Conservation (phyloP, 2,113 vertebrate genomes). For the Herpetotheres cachinnans region DNA sequence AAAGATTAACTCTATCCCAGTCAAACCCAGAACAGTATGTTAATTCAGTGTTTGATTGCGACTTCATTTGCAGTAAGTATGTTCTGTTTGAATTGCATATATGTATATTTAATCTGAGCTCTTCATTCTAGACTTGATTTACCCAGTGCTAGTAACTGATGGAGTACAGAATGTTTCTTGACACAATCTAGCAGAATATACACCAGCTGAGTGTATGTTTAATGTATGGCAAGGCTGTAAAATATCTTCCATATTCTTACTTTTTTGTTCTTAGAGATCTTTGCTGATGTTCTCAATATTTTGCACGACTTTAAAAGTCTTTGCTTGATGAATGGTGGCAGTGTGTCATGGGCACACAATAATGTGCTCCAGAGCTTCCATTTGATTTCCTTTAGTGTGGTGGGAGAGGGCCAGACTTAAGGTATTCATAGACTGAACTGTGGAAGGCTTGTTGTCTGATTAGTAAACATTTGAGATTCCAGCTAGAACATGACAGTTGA, state of each 20-base stretch:
- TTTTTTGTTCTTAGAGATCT: not conserved
- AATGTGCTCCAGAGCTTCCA: not conserved
- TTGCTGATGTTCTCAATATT: not conserved
- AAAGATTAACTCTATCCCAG: not conserved
- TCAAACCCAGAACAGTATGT: not conserved
- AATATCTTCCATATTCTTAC: not conserved
- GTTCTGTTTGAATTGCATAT: not conserved
- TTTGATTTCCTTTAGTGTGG: not conserved
- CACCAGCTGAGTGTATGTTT: not conserved
- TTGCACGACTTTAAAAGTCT: not conserved
- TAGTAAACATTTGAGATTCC: not conserved
- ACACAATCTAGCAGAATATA: not conserved
- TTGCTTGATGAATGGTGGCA: not conserved
- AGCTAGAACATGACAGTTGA: not conserved
- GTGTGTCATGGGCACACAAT: not conserved
- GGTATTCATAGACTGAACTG: not conserved
- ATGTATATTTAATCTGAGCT: not conserved
- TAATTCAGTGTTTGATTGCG: not conserved
- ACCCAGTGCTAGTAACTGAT: not conserved
- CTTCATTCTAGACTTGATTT: not conserved
- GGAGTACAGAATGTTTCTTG: not conserved
- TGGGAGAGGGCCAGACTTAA: not conserved
- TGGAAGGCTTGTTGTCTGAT: not conserved
- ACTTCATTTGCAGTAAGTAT: not conserved
- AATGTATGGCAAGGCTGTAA: not conserved